These are phyloP conservation scores for Turnix velox DNA, from an alignment of 2,113 vertebrate genomes.

Conservation along the genomic window DNA sequence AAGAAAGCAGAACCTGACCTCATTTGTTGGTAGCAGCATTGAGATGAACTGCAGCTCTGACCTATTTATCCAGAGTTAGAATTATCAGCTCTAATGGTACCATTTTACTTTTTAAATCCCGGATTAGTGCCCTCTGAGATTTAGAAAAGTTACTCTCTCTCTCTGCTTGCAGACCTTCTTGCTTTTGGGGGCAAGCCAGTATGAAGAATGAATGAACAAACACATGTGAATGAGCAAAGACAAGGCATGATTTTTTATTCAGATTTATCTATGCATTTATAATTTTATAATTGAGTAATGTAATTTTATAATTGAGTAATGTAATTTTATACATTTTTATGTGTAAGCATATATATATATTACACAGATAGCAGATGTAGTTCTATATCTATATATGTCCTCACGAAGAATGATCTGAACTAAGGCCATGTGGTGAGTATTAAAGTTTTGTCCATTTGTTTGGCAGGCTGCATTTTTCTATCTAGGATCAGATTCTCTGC, in stretches of 20 bases:
- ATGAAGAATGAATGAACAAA: not conserved
- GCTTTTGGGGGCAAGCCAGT: not conserved
- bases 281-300: not conserved
- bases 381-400: not conserved
- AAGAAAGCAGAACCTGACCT: not conserved
- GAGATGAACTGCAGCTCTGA: constrained; percentile 16
- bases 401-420: not conserved
- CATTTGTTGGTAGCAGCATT: not conserved
- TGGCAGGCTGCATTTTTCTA: not conserved
- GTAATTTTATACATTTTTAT: not conserved
- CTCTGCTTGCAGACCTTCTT: not conserved
- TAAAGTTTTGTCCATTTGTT: not conserved
- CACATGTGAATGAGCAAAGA: not conserved
- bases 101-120: constrained; percentile 26
- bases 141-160: not conserved
- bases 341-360: not conserved
- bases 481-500: not conserved
- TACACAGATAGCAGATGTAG: not conserved
- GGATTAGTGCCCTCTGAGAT: not conserved
- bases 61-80: not conserved
- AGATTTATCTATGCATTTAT: not conserved
- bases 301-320: no score
- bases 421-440: not conserved
- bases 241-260: not conserved
- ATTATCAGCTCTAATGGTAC: constrained; percentile 16